These are phyloP conservation scores for Pyrrhosoma nymphula DNA, from an alignment of 2,888 invertebrate species.

Conservation along the genomic window DNA sequence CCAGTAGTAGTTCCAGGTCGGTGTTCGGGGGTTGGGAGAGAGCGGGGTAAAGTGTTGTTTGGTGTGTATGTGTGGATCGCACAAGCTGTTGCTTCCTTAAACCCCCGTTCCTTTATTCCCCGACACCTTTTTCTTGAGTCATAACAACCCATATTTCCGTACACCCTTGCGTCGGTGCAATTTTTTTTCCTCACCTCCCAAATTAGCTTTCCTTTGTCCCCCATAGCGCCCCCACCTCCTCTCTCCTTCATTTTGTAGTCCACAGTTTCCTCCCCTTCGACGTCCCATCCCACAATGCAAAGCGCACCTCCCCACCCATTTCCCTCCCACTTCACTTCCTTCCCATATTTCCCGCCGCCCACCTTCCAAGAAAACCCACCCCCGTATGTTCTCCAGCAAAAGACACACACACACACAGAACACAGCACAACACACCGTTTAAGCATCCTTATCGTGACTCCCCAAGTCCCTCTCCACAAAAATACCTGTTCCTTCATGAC, in stretches of 20 bases:
- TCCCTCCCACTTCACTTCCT: background rate
- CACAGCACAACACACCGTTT: slow-evolving; percentile 25
- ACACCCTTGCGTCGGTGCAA: background rate
- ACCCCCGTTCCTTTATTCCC: background rate
- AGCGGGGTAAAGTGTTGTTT: background rate
- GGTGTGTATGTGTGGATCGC: background rate
- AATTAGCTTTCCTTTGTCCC: slow-evolving; percentile 1
- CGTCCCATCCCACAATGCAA: background rate
- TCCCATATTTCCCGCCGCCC: slow-evolving; percentile 52
- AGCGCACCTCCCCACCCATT: background rate
- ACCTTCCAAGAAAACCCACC: background rate
- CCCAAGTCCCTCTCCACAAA: slow-evolving; percentile 39
- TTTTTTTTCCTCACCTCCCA: slow-evolving; percentile 32
- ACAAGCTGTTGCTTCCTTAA: slow-evolving; percentile 9
- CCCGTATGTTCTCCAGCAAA: background rate
- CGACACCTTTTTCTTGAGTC: slow-evolving; percentile 38
- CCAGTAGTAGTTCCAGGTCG: background rate
- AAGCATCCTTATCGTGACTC: slow-evolving; percentile 64
- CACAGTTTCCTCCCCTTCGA: background rate
- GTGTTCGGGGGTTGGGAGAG: background rate
- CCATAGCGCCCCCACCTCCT: background rate
- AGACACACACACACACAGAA: background rate
- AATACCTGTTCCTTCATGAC: slow-evolving; percentile 65
- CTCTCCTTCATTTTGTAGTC: background rate
- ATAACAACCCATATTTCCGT: slow-evolving; percentile 29